phyloP scores from a whole-genome alignment of 2,888 invertebrate genomes.

The Dione juno region DNA sequence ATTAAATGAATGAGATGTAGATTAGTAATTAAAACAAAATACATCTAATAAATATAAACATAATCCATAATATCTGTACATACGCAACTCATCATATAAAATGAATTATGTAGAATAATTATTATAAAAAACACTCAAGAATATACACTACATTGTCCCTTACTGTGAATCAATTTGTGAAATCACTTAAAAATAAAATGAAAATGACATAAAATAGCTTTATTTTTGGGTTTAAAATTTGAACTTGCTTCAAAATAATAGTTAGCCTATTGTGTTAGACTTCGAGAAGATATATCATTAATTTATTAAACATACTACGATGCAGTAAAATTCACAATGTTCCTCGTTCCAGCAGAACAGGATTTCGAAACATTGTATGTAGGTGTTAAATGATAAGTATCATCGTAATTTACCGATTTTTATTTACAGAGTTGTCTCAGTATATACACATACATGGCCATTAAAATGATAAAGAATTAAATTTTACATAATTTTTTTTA shows the following conservation, averaged over 20 bases:
- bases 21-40: no score
- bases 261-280: not conserved
- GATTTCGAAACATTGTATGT: slow-evolving; percentile 18
- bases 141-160: no score
- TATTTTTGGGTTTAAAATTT: no score
- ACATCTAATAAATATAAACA: no score
- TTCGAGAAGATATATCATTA: slow-evolving; percentile 6
- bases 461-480: not conserved
- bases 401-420: slow-evolving; percentile 23
- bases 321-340: slow-evolving; percentile 18
- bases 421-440: slow-evolving; percentile 12
- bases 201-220: not conserved
- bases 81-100: no score
- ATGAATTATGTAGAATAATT: no score
- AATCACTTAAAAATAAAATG: no score
- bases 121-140: no score
- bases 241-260: not conserved
- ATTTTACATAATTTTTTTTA: not conserved
- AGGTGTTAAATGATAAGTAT: slow-evolving; percentile 25
- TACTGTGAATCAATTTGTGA: no score
- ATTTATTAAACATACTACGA: slow-evolving; percentile 23
- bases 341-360: not conserved
- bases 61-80: no score
- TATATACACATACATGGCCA: not conserved
- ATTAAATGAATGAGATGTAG: no score